A percentile compares a stretch with the other conserved stretches of the same genome.
Evolutionary conservation across 1,140 invertebrate genomes (phyloP).

Genomic region (Luehdorfia chinensis): DNA sequence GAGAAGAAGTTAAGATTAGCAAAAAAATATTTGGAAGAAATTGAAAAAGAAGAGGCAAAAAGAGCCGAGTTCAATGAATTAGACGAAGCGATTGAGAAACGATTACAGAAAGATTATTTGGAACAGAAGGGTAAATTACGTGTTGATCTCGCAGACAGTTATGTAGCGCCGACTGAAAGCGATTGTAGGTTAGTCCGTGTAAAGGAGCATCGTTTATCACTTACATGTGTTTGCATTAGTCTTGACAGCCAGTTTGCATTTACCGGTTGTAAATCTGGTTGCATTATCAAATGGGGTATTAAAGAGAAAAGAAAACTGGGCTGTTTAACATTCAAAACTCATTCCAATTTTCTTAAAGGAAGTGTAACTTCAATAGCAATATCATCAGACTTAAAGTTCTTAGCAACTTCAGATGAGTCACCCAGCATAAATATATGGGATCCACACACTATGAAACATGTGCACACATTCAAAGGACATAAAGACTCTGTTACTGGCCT

Average conservation of each 20-base stretch:
- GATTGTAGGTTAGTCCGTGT: constrained; percentile 78
- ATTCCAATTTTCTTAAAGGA: constrained; percentile 73
- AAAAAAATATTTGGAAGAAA: constrained; percentile 92
- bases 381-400: constrained; percentile 90
- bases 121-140: constrained; percentile 89
- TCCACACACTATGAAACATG: constrained; percentile 83
- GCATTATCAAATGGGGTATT: constrained; percentile 89
- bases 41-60: constrained; percentile 88
- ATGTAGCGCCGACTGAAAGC: constrained; percentile 71
- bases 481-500: constrained; percentile 86
- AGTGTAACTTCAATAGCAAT: constrained; percentile 86
- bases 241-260: constrained; percentile 86
- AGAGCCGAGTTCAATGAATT: constrained; percentile 82
- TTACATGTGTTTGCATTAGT: constrained; percentile 91
- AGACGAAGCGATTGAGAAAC: constrained; percentile 82
- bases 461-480: constrained; percentile 91
- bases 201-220: constrained; percentile 86
- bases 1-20: constrained; percentile 93
- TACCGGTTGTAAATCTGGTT: constrained; percentile 92
- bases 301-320: constrained; percentile 77
- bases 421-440: constrained; percentile 92
- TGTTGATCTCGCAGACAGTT: constrained; percentile 84
- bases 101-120: constrained; percentile 89
- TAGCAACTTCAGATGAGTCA: constrained; percentile 88
- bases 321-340: constrained; percentile 76